Conservation (phyloP, 2,797 vertebrate species). For the Eurystomus glaucurus region DNA sequence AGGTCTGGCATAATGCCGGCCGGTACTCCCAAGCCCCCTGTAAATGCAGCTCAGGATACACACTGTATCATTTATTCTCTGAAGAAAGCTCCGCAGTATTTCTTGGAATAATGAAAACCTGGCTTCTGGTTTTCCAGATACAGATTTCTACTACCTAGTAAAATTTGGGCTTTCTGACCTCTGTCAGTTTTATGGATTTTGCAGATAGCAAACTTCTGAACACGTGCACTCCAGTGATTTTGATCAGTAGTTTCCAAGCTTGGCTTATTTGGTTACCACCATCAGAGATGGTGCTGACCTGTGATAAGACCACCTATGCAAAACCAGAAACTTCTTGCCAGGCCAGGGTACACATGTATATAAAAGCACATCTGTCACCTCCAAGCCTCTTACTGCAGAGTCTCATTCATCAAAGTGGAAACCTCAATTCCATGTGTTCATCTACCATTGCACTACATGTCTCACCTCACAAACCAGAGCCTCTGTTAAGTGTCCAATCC, state of each 20-base stretch:
- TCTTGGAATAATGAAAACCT: conserved; percentile 64
- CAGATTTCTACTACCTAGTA: conserved; percentile 62
- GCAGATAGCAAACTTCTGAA: conserved; percentile 59
- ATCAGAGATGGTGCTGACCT: neutral
- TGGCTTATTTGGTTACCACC: neutral
- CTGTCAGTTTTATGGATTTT: conserved; percentile 61
- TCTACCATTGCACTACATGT: neutral
- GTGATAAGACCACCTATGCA: neutral
- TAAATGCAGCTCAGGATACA: neutral
- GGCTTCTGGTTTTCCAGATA: conserved; percentile 61
- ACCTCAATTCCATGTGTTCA: neutral
- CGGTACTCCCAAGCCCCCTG: neutral
- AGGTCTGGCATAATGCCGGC: neutral
- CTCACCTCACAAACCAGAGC: neutral
- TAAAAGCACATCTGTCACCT: neutral
- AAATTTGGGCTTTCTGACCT: conserved; percentile 64
- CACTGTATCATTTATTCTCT: conserved; percentile 38
- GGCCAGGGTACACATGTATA: neutral
- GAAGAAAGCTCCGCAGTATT: conserved; percentile 36
- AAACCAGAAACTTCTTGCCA: neutral
- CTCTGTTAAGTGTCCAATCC: neutral
- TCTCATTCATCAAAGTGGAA: neutral
- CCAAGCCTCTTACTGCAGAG: neutral
- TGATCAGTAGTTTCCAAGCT: neutral
- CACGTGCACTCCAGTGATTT: conserved; percentile 24